phyloP scores from a whole-genome alignment of 2,888 invertebrate genomes.

The Mesorhabditis spiculigera region DNA sequence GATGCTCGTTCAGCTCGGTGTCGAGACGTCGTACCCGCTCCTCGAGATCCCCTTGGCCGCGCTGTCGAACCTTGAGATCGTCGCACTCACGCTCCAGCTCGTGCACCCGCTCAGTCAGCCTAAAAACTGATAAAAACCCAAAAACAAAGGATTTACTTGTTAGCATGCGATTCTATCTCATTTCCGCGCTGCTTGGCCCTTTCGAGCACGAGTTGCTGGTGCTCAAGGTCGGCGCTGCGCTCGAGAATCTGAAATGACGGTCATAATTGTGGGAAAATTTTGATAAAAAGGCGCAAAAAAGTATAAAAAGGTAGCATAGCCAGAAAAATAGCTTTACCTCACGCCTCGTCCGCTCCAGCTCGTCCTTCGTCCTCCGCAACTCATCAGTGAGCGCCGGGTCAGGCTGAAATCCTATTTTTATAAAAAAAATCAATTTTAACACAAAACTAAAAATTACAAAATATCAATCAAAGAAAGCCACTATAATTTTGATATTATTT shows the following conservation, averaged over 20 bases:
- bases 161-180: not conserved
- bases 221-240: not conserved
- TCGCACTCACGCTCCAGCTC: constrained; percentile 24
- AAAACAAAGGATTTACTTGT: not conserved
- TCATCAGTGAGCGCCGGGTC: not conserved
- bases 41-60: constrained; percentile 7
- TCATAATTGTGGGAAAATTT: too few relatives aligned
- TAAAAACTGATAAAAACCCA: not conserved
- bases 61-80: not conserved
- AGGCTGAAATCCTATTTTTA: not conserved
- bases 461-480: too few relatives aligned
- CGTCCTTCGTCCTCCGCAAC: not conserved
- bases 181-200: not conserved
- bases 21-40: constrained; percentile 4
- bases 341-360: not conserved
- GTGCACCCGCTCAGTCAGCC: constrained; percentile 12
- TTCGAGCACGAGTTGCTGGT: constrained; percentile 2
- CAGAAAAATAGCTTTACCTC: not conserved
- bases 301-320: too few relatives aligned
- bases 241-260: not conserved
- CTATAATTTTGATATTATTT: too few relatives aligned
- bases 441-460: too few relatives aligned
- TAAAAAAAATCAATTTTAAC: too few relatives aligned
- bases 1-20: not conserved
- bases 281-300: too few relatives aligned